phyloP scores from a whole-genome alignment of 2,797 vertebrate genomes.

The Sebastes trivittatus region DNA sequence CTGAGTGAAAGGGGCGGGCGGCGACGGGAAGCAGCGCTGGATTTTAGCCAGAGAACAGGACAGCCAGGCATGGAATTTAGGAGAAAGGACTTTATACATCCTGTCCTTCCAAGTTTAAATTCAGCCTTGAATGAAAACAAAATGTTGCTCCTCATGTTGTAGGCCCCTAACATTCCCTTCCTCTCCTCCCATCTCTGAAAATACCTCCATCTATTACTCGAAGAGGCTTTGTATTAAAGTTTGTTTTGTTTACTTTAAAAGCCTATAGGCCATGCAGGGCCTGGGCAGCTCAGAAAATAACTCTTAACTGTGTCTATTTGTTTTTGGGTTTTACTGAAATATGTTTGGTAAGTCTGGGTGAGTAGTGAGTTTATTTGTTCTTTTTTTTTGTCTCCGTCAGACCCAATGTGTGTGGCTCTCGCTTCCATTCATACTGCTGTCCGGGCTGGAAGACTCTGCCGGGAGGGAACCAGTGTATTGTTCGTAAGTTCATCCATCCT shows the following conservation, averaged over 20 bases:
- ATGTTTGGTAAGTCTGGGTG: conserved; percentile 48
- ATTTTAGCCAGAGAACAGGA: conserved; percentile 45
- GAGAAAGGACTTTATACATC: conserved; percentile 63
- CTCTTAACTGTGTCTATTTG: conserved; percentile 55
- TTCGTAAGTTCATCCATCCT: conserved; percentile 89
- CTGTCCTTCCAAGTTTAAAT: conserved; percentile 55
- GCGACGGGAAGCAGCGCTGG: conserved; percentile 9
- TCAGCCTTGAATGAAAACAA: conserved; percentile 61
- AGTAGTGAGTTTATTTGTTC: conserved; percentile 53
- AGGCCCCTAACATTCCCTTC: conserved; percentile 7
- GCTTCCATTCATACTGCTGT: conserved; percentile 98
- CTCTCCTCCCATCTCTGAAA: conserved; percentile 21
- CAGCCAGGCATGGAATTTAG: conserved; percentile 21
- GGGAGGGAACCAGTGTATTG: conserved; percentile 98
- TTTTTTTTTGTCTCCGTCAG: conserved; percentile 75
- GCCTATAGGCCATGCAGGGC: conserved; percentile 23
- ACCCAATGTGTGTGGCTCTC: conserved; percentile 98
- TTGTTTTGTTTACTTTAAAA: conserved; percentile 59
- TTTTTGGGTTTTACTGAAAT: conserved; percentile 47
- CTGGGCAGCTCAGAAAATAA: conserved; percentile 46
- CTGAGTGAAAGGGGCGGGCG: not conserved
- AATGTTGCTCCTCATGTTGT: conserved; percentile 30
- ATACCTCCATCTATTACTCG: conserved; percentile 50
- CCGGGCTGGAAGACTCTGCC: conserved; percentile 99
- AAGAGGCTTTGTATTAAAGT: conserved; percentile 52